Evolutionary conservation across 2,113 vertebrate species (phyloP).

Genomic region (Bubo scandiacus): DNA sequence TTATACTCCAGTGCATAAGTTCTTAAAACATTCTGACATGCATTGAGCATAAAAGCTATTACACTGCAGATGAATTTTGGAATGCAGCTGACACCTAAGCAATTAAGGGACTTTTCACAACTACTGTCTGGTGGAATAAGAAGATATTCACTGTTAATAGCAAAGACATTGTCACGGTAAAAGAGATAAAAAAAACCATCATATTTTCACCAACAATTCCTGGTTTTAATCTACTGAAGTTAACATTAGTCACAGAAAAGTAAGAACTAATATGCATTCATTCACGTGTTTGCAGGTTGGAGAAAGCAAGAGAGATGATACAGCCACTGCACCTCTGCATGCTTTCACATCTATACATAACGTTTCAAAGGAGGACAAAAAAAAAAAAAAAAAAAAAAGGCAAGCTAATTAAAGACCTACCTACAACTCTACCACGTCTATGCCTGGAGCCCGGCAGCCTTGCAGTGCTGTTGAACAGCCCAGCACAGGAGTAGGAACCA

Average conservation of each 20-base stretch:
- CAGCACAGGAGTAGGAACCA: neutral
- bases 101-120: neutral
- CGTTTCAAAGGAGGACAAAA: neutral
- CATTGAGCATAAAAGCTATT: neutral
- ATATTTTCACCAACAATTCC: neutral
- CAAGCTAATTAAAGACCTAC: neutral
- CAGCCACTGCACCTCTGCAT: neutral
- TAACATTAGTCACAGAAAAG: neutral
- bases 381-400: too few relatives aligned
- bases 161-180: fast-evolving
- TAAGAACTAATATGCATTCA: neutral
- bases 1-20: neutral
- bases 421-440: neutral
- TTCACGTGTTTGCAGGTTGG: neutral
- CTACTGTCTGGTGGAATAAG: neutral
- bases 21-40: neutral
- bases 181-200: neutral
- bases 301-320: neutral
- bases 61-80: neutral
- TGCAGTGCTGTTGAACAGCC: neutral
- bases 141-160: neutral
- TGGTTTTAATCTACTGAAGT: neutral
- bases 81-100: neutral
- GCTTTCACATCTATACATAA: neutral
- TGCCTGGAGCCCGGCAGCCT: neutral